A percentile compares a stretch with the other conserved stretches of the same genome.
phyloP scores from a whole-genome alignment of 2,113 vertebrate species.

The Phylloscopus whistleri region DNA sequence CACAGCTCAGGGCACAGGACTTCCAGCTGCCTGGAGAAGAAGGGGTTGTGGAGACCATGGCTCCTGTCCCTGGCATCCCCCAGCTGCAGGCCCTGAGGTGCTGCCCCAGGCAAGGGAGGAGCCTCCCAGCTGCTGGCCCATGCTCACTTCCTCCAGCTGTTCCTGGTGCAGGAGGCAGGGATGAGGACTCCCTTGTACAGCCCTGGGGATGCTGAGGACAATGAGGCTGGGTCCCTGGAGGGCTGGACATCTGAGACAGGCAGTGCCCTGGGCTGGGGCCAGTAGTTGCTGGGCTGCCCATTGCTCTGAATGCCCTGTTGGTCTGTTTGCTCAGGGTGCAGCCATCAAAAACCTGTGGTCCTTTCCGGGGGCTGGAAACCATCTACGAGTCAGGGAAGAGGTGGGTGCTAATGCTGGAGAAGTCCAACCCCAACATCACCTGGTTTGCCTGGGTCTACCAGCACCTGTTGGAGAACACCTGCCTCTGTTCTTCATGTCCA shows the following conservation, averaged over 20 bases:
- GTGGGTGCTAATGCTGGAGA: conserved; percentile 78
- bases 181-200: neutral
- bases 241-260: neutral
- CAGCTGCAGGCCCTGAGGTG: neutral
- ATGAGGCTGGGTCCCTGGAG: neutral
- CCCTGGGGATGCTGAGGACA: neutral
- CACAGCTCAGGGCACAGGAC: fast-evolving
- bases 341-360: conserved; percentile 84
- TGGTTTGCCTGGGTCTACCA: conserved; percentile 77
- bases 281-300: neutral
- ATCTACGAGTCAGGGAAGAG: conserved; percentile 82
- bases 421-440: conserved; percentile 58
- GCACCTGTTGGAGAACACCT: conserved; percentile 83
- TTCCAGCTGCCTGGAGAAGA: fast-evolving
- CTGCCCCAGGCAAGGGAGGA: neutral
- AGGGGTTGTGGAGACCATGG: fast-evolving
- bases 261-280: neutral
- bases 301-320: neutral
- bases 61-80: neutral
- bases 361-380: conserved; percentile 79
- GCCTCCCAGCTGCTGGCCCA: neutral
- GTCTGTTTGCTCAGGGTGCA: conserved; percentile 69
- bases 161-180: neutral
- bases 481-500: conserved; percentile 80
- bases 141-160: neutral